Evolutionary conservation across 2,888 invertebrate species (phyloP).

Genomic region (Ectropis crepuscularia): DNA sequence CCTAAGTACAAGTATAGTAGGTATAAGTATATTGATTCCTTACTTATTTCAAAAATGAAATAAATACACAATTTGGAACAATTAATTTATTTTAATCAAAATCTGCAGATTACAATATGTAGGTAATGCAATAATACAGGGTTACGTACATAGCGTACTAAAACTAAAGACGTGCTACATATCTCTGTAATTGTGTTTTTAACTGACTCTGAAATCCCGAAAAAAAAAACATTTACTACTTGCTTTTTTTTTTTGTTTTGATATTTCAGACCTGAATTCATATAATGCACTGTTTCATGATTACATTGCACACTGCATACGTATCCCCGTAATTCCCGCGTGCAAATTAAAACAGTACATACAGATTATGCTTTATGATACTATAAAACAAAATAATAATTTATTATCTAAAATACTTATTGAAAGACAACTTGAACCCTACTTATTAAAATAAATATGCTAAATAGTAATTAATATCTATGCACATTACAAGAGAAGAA

Average conservation of each 20-base stretch:
- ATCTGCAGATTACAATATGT: constrained; percentile 6
- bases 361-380: constrained; percentile 3
- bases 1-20: not conserved
- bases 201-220: too few relatives aligned
- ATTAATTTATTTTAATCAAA: constrained; percentile 37
- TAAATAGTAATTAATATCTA: not conserved
- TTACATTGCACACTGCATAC: too few relatives aligned
- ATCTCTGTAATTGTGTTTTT: too few relatives aligned
- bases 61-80: constrained; percentile 27
- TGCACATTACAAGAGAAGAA: constrained; percentile 1
- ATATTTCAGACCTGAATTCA: too few relatives aligned
- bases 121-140: constrained; percentile 13
- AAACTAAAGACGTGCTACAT: too few relatives aligned
- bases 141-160: too few relatives aligned
- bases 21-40: too few relatives aligned
- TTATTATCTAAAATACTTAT: constrained; percentile 10
- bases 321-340: constrained; percentile 10
- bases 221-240: too few relatives aligned
- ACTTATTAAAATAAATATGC: constrained; percentile 6
- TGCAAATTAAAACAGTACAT: constrained; percentile 26
- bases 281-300: too few relatives aligned
- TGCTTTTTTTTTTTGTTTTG: too few relatives aligned
- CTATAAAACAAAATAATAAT: constrained; percentile 13
- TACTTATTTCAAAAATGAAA: not conserved
- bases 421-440: constrained; percentile 1